phyloP scores from a whole-genome alignment of 2,888 invertebrate species.

The Barypeithes pellucidus region DNA sequence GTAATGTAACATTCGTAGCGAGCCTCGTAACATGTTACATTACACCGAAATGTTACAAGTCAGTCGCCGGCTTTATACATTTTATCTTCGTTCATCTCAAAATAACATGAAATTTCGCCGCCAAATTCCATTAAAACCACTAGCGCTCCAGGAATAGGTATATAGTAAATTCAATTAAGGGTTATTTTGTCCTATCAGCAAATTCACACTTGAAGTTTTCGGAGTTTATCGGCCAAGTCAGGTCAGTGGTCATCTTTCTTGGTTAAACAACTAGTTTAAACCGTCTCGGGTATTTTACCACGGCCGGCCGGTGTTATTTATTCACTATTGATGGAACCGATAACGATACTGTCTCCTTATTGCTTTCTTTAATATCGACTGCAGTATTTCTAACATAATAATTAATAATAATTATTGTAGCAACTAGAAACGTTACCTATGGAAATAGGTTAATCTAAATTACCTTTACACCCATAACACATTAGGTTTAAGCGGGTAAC shows the following conservation, averaged over 20 bases:
- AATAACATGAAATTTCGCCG: neutral
- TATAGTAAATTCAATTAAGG: conserved; percentile 5
- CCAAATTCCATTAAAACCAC: conserved; percentile 11
- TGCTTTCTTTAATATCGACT: no score
- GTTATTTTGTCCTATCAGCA: conserved; percentile 14
- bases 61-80: no score
- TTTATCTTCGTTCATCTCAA: neutral
- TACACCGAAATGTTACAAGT: no score
- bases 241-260: conserved; percentile 32
- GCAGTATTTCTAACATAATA: no score
- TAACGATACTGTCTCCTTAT: no score
- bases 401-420: no score
- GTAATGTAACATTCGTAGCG: no score
- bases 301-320: conserved; percentile 12
- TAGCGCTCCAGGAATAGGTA: conserved; percentile 1
- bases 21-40: no score
- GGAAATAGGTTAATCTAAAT: no score
- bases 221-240: conserved; percentile 14
- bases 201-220: conserved; percentile 23
- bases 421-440: no score
- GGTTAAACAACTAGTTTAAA: conserved; percentile 30
- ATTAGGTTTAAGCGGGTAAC: no score
- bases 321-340: conserved; percentile 1
- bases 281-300: conserved; percentile 1
- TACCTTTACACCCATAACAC: no score